Percentiles rank a stretch among this genome's conserved stretches.
These are phyloP conservation scores for Daphoenositta chrysoptera DNA, from an alignment of 2,113 vertebrate genomes.

Conservation along the genomic window DNA sequence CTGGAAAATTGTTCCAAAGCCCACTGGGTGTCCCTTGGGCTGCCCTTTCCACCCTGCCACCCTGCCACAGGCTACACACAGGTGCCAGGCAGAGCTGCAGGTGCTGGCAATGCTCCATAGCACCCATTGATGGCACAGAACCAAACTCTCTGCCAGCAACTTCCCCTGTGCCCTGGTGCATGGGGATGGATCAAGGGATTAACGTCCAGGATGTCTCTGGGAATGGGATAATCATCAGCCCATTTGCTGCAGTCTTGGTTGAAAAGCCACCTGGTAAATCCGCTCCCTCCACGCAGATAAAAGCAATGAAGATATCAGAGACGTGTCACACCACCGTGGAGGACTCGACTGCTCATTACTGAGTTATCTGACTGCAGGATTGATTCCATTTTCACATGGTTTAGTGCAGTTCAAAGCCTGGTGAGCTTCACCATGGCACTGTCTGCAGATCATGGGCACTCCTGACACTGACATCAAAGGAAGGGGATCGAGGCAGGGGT, in stretches of 20 bases:
- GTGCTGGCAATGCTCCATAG: not conserved
- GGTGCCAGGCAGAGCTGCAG: not conserved
- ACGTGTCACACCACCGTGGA: slow-evolving; percentile 16
- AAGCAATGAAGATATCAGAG: slow-evolving; percentile 53
- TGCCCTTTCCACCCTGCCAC: not conserved
- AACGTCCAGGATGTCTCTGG: not conserved
- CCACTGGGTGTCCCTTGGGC: too few species aligned
- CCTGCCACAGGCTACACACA: accelerated
- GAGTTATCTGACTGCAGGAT: slow-evolving; percentile 49
- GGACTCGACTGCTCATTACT: slow-evolving; percentile 40
- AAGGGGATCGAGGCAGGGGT: not conserved
- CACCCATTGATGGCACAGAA: accelerated
- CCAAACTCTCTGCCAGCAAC: accelerated
- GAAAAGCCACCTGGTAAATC: not conserved
- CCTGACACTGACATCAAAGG: slow-evolving; percentile 23
- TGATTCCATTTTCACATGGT: slow-evolving; percentile 42
- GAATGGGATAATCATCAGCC: slow-evolving; percentile 37
- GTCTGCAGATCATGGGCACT: not conserved
- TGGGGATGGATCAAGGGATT: slow-evolving; percentile 25
- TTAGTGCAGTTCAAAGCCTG: slow-evolving; percentile 51
- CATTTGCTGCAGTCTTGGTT: slow-evolving; percentile 12
- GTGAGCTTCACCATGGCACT: not conserved
- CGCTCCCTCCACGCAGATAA: slow-evolving; percentile 40
- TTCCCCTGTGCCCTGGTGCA: not conserved
- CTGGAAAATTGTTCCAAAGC: not conserved